Conservation (phyloP, 2,113 vertebrate species). For the Scatophagus argus region DNA sequence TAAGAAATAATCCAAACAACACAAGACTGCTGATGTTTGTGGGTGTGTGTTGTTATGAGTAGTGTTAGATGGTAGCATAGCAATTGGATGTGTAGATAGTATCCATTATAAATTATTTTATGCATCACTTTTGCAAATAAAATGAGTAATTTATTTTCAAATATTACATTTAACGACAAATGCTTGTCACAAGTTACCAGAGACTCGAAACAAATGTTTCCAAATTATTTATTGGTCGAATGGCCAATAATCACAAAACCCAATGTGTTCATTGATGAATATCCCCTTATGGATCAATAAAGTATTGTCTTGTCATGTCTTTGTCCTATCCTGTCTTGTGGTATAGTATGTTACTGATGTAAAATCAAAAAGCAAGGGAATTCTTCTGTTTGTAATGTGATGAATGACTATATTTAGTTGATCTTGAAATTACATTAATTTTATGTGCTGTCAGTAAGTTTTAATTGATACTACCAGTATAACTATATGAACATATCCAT, state of each 20-base stretch:
- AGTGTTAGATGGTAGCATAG: neutral
- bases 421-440: neutral
- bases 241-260: neutral
- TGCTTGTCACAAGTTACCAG: neutral
- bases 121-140: neutral
- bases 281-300: neutral
- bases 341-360: neutral
- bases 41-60: neutral
- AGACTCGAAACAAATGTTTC: neutral
- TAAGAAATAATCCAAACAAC: neutral
- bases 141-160: neutral
- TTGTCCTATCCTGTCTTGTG: neutral
- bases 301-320: neutral
- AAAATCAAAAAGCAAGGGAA: neutral
- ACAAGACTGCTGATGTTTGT: neutral
- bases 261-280: neutral
- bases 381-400: too few relatives aligned
- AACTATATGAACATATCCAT: neutral
- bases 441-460: neutral
- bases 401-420: neutral
- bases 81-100: neutral
- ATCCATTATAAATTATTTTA: neutral
- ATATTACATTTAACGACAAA: neutral
- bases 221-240: neutral
- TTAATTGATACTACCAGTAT: neutral